Conservation (phyloP, 2,113 vertebrate species). For the Tachysurus vachellii region DNA sequence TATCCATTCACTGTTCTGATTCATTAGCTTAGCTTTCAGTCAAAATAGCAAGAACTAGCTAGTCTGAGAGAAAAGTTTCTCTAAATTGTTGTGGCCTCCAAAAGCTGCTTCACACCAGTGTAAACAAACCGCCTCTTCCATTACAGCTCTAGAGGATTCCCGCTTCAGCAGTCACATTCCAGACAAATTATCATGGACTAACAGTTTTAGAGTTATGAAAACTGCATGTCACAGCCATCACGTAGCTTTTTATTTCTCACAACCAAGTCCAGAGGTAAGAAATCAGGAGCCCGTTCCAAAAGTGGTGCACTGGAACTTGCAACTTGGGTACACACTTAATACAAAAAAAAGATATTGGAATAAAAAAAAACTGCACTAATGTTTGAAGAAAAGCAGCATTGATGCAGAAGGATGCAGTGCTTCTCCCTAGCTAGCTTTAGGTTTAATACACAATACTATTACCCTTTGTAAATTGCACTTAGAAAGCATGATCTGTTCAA, state of each 20-base stretch:
- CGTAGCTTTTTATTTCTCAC: background rate
- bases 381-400: background rate
- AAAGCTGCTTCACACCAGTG: background rate
- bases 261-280: background rate
- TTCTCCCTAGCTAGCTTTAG: background rate
- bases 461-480: background rate
- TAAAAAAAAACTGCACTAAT: background rate
- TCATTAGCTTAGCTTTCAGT: slow-evolving; percentile 56
- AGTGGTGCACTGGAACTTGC: background rate
- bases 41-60: background rate
- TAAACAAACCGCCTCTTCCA: background rate
- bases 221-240: background rate
- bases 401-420: background rate
- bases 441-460: background rate
- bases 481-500: background rate
- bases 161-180: background rate
- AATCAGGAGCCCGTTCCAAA: background rate
- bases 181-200: background rate
- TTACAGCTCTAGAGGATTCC: background rate
- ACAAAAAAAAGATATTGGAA: background rate
- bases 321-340: background rate
- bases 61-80: background rate
- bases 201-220: background rate
- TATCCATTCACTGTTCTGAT: slow-evolving; percentile 63
- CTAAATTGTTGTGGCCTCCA: background rate